Percentiles rank a stretch among this genome's conserved stretches.
phyloP scores from a whole-genome alignment of 2,797 vertebrate species.

The Helarctos malayanus region DNA sequence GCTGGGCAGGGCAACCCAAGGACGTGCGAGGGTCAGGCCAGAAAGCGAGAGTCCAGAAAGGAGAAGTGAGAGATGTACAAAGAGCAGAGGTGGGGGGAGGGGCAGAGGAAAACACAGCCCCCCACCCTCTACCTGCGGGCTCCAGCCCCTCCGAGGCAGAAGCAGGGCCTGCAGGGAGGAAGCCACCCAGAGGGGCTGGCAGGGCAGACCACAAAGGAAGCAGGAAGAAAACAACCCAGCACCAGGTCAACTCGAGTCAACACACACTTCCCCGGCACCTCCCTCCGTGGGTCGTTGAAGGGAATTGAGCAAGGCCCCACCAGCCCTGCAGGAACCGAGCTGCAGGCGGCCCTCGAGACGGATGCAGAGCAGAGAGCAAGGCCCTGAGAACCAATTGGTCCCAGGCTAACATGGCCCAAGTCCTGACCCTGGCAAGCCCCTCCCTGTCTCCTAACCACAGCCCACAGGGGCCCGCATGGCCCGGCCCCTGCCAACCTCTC shows the following conservation, averaged over 20 bases:
- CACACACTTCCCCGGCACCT: neutral
- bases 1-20: neutral
- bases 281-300: no score
- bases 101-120: neutral
- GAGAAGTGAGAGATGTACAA: conserved; percentile 28
- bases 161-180: neutral
- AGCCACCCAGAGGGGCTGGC: neutral
- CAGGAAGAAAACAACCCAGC: neutral
- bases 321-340: neutral
- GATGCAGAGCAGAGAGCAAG: neutral
- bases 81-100: neutral
- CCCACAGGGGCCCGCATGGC: conserved; percentile 1
- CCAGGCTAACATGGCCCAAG: neutral
- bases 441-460: conserved; percentile 48
- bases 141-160: neutral
- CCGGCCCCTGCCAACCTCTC: neutral
- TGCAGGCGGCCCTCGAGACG: no score
- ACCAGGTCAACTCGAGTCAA: neutral
- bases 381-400: neutral
- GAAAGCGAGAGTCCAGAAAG: neutral
- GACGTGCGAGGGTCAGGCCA: neutral
- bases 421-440: neutral
- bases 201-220: neutral
- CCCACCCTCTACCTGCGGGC: neutral
- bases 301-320: neutral